phyloP scores from a whole-genome alignment of 2,888 invertebrate species.

The Cantharis rufa region DNA sequence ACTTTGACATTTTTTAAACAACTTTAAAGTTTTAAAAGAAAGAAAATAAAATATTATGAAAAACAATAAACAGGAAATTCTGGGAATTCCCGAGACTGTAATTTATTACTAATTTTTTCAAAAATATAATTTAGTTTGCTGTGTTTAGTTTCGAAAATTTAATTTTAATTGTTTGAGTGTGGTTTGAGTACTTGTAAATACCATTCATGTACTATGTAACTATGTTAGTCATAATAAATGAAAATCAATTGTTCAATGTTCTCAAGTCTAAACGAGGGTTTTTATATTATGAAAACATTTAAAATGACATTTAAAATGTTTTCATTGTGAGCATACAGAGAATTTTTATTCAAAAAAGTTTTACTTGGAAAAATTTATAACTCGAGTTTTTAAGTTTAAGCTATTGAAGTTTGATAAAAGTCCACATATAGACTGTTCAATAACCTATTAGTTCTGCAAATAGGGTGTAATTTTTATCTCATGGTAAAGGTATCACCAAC shows the following conservation, averaged over 20 bases:
- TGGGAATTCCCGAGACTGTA: too few species aligned
- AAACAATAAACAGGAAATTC: too few species aligned
- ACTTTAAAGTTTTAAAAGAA: too few species aligned
- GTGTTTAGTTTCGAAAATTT: too few species aligned
- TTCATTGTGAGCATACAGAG: neutral
- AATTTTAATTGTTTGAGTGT: too few species aligned
- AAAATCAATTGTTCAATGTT: neutral
- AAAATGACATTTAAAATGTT: neutral
- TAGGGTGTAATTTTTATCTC: neutral
- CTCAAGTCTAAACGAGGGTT: neutral
- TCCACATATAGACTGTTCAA: neutral
- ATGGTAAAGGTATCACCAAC: neutral
- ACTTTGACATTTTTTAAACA: too few species aligned
- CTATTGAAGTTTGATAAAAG: neutral
- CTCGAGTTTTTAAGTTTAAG: neutral
- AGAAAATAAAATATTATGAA: too few species aligned
- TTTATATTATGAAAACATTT: neutral
- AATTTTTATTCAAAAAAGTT: neutral
- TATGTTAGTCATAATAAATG: too few species aligned
- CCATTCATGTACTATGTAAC: too few species aligned
- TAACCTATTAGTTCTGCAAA: neutral
- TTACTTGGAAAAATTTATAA: neutral
- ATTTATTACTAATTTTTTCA: too few species aligned
- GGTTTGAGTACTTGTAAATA: too few species aligned
- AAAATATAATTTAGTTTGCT: too few species aligned